phyloP scores from a whole-genome alignment of 1,140 invertebrate species.

The Drosophila paulistorum region DNA sequence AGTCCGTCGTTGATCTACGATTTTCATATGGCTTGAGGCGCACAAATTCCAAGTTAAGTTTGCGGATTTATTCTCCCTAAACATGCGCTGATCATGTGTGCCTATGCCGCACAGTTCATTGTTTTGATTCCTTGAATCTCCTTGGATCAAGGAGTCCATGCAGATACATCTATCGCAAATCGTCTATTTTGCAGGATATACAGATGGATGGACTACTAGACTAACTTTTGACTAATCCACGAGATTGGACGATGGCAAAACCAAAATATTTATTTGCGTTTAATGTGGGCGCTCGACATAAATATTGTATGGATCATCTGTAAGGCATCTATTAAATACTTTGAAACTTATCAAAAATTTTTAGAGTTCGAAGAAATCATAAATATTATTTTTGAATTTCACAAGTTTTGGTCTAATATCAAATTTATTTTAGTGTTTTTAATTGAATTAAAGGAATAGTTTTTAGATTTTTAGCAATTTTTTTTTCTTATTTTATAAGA shows the following conservation, averaged over 20 bases:
- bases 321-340: neutral
- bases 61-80: slow-evolving; percentile 67
- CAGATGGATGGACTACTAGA: slow-evolving; percentile 26
- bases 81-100: slow-evolving; percentile 66
- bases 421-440: too few relatives aligned
- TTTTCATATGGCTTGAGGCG: slow-evolving; percentile 55
- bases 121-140: slow-evolving; percentile 29
- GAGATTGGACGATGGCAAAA: slow-evolving; percentile 50
- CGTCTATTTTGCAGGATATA: neutral
- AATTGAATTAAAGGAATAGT: too few relatives aligned
- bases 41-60: slow-evolving; percentile 74
- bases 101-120: slow-evolving; percentile 11
- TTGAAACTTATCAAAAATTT: neutral
- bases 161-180: neutral
- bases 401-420: too few relatives aligned
- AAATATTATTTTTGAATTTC: too few relatives aligned
- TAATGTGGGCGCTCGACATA: slow-evolving; percentile 47
- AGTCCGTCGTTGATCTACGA: slow-evolving; percentile 70
- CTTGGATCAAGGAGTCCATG: too few relatives aligned
- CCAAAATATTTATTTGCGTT: slow-evolving; percentile 65
- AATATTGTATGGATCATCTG: slow-evolving; percentile 41
- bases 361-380: too few relatives aligned
- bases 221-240: slow-evolving; percentile 55
- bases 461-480: neutral
- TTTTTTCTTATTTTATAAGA: too few relatives aligned